These are phyloP conservation scores for Rhipidura dahli DNA, from an alignment of 2,113 vertebrate genomes.

Conservation along the genomic window DNA sequence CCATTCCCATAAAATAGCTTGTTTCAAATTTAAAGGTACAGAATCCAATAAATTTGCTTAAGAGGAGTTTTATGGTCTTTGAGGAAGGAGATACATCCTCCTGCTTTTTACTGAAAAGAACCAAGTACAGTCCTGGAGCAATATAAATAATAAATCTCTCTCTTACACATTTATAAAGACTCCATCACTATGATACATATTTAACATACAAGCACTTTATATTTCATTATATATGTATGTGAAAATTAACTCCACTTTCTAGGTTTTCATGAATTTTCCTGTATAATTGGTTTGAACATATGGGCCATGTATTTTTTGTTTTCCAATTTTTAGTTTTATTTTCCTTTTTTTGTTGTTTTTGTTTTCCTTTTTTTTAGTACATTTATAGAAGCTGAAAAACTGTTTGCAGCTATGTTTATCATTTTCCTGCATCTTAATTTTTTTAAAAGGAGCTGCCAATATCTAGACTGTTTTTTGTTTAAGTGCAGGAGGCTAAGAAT, in stretches of 20 bases:
- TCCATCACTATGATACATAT: conserved; percentile 26
- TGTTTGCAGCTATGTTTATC: neutral
- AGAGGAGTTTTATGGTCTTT: neutral
- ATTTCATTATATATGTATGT: conserved; percentile 38
- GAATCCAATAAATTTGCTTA: neutral
- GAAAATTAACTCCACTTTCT: neutral
- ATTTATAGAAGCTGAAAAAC: neutral
- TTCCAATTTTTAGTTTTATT: neutral
- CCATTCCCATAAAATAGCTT: neutral
- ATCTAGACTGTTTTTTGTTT: neutral
- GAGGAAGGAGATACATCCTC: neutral
- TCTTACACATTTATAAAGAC: conserved; percentile 11
- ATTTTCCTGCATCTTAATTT: neutral
- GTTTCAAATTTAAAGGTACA: conserved; percentile 5
- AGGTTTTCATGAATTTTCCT: neutral
- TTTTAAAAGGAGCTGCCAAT: neutral
- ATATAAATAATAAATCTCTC: conserved; percentile 54
- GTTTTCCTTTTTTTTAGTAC: neutral
- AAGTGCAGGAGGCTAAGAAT: neutral
- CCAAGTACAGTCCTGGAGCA: neutral
- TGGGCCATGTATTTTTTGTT: neutral
- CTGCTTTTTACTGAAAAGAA: neutral
- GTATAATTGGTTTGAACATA: neutral
- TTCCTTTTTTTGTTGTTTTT: neutral
- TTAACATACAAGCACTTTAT: conserved; percentile 41